These are phyloP conservation scores for Peromyscus maniculatus DNA, from an alignment of 2,113 vertebrate species.

Conservation along the genomic window DNA sequence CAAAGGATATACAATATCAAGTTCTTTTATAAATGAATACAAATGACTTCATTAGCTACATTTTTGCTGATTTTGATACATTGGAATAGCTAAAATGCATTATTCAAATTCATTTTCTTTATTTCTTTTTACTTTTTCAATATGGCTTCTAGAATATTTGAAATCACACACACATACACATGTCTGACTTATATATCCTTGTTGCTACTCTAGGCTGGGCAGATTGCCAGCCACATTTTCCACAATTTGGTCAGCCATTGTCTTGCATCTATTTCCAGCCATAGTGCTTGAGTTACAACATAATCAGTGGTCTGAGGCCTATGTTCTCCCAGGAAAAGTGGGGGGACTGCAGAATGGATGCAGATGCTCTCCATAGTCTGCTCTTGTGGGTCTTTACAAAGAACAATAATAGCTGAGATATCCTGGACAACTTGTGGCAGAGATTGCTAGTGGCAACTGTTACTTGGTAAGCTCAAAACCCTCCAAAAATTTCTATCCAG, in stretches of 20 bases:
- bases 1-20: neutral
- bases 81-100: neutral
- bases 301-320: neutral
- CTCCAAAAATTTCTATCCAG: neutral
- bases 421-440: neutral
- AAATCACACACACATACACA: neutral
- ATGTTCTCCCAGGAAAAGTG: neutral
- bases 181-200: neutral
- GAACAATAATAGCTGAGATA: neutral
- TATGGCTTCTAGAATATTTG: neutral
- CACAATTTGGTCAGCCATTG: neutral
- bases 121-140: neutral
- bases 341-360: neutral
- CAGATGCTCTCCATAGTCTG: neutral
- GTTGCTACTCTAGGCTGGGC: neutral
- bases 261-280: neutral
- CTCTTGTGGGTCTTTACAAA: neutral
- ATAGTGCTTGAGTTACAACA: neutral
- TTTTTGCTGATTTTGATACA: neutral
- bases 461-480: neutral
- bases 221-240: neutral
- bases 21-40: neutral
- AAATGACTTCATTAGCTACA: constrained; percentile 35
- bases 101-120: neutral
- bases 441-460: neutral